Base-by-base conservation (phyloP, 2,113 vertebrate genomes). In the Lasiurus cinereus region DNA sequence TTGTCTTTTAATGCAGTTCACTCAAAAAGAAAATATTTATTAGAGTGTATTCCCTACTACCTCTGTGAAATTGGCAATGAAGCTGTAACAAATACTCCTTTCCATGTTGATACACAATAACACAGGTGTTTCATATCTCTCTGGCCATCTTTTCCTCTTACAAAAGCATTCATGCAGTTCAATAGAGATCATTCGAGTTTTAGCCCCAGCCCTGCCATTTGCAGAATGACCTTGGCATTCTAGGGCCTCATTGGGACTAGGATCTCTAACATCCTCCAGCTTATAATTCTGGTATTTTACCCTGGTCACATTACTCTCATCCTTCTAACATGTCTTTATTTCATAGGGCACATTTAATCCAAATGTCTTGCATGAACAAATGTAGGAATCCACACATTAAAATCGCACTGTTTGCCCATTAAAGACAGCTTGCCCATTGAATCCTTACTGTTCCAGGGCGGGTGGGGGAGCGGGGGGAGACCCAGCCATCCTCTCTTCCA, bases 261-360 rank as follows among this genome's bases (percentile, higher is more conserved):
- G 54, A 43, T 66, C 43, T 76, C 73, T 86, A 59, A 83, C 22
- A 31, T 18, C 15, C 21, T 92, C 52, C 39, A 92, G 18, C 11
- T 72, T 33, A 1, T 31, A 89, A 90, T 15, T 80, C 43, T 62
- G 18, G 48, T 19, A 78, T 67, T 79, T 73, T 62, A 54, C 43
- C 79, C 48, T 76, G 0, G 80, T 70, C 22, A 59, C 1, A 12
- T 56, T 70, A 46, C n/a, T 86, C 90, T 91, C 54, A 92, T 82
- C 3, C 19, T 86, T 46, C 94, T 8, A 83, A 43, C 90, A 70
- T 39, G 27, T 27, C 73, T 78, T 83, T 67, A 64, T 29, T 52
- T 43, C 83, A 76, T 8, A 90, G 50, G 62, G 94, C 93, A 62
- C 29, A 93, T 87, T 79, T 83, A 73, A 87, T 54, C 14, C 14